A percentile compares a stretch with the other conserved stretches of the same genome.
phyloP scores from a whole-genome alignment of 2,113 vertebrate species.

The Apodemus sylvaticus region DNA sequence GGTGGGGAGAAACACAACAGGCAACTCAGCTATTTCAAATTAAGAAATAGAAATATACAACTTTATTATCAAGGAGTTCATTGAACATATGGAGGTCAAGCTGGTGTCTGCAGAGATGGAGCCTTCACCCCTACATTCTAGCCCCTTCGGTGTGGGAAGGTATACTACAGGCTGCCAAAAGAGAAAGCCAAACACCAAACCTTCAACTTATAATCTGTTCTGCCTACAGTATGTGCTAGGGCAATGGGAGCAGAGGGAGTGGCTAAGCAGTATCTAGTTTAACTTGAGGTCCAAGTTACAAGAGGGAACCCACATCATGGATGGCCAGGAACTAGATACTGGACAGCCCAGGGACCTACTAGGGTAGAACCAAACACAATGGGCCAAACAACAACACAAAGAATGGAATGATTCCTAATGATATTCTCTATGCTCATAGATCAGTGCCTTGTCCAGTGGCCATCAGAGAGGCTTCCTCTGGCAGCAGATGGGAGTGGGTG shows the following conservation, averaged over 20 bases:
- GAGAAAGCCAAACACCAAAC: background rate
- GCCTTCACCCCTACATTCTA: background rate
- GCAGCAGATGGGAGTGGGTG: background rate
- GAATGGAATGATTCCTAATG: background rate
- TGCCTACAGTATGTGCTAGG: background rate
- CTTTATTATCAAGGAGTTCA: constrained; percentile 13
- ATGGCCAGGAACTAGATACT: background rate
- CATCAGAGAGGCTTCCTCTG: background rate
- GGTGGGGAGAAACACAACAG: background rate
- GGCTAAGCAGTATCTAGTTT: background rate
- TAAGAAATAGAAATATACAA: constrained; percentile 26
- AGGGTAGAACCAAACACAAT: background rate
- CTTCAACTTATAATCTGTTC: background rate
- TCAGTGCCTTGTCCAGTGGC: background rate
- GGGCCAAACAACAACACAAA: background rate
- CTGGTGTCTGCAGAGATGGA: background rate
- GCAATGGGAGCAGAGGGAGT: background rate
- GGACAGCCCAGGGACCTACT: background rate
- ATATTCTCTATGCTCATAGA: background rate
- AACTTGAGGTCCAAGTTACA: background rate
- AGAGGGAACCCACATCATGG: background rate
- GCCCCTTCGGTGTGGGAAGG: background rate
- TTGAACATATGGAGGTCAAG: background rate
- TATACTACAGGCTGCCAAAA: background rate
- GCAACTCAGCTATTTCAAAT: background rate